Base-by-base conservation (phyloP, 2,888 invertebrate species). In the Leucophenga maculata region DNA sequence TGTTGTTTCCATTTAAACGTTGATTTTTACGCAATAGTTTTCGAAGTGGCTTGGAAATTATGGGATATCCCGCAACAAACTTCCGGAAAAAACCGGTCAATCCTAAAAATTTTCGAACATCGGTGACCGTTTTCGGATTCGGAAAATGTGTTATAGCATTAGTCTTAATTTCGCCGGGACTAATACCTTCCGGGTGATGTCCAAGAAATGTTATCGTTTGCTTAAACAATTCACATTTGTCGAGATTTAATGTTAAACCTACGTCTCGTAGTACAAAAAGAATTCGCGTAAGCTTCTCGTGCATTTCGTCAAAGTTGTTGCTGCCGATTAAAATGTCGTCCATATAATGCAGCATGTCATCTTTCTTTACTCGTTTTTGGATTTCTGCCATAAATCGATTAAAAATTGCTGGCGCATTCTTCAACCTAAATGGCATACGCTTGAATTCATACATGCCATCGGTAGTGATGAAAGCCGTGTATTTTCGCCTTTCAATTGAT, bases 61-160 rank as follows among this genome's bases (percentile, higher is more conserved):
- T 4, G 1, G 71, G 65, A 46, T 75, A 75, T 8, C 69, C 65
- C 6, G 52, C 31, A 4, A 75, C 72, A 14, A 72, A 72, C 62
- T 74, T 77, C 44, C 74, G 68, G 32, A 75, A 77, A 46, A 72
- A 76, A 22, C 71, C 67, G 6, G 70, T 74, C 6, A 75, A 67
- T 18, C 72, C 74, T 8, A 77, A 46, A 67, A 74, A 73, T 52
- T 70, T 46, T 46, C 70, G 70, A 1, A 74, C 66, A 6, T 74
- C 73, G 0, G 54, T 73, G 13, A 67, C 26, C 18, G 68, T 75
- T 9, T 48, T 62, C 6, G 74, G 70, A 1, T 1, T 14, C 16
- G 32, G 16, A 48, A 69, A 70, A 1, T 65, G 20, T 3, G 20
- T 32, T 1, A 70, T 69, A 6, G 66, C 62, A 9, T 59, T 16